phyloP scores from a whole-genome alignment of 2,113 vertebrate genomes.

The Myiopsitta monachus region DNA sequence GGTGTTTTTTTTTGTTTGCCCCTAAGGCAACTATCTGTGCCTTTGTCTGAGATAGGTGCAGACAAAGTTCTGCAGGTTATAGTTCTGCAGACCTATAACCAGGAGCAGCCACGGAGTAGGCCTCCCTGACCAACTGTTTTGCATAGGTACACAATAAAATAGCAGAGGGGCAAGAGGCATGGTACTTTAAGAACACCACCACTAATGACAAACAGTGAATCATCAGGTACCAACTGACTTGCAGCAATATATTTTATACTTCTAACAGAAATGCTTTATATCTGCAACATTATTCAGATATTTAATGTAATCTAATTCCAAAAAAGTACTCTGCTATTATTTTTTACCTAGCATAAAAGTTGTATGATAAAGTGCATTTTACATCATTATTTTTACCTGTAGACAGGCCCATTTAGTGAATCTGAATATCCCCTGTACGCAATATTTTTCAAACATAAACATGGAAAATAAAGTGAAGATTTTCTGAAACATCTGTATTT shows the following conservation, averaged over 20 bases:
- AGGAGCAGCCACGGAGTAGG: background rate
- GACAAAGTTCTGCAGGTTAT: background rate
- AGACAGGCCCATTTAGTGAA: slow-evolving; percentile 2
- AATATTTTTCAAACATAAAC: slow-evolving; percentile 29
- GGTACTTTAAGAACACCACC: background rate
- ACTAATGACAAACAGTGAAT: background rate
- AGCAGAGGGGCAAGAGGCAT: background rate
- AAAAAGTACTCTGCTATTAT: background rate
- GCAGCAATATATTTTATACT: background rate
- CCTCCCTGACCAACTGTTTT: background rate
- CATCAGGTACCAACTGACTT: background rate
- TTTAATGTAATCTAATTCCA: background rate
- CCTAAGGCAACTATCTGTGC: background rate
- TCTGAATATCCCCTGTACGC: background rate
- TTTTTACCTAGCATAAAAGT: background rate
- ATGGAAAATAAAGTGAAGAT: slow-evolving; percentile 51
- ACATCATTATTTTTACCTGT: slow-evolving; percentile 5
- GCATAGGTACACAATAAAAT: background rate
- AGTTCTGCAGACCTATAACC: background rate
- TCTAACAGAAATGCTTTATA: background rate
- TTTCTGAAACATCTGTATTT: slow-evolving; percentile 23
- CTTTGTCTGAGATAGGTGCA: background rate
- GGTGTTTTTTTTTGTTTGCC: background rate
- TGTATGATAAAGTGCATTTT: background rate
- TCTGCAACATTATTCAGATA: background rate